These are phyloP conservation scores for Ecliptopera silaceata DNA, from an alignment of 2,888 invertebrate species.

Conservation along the genomic window DNA sequence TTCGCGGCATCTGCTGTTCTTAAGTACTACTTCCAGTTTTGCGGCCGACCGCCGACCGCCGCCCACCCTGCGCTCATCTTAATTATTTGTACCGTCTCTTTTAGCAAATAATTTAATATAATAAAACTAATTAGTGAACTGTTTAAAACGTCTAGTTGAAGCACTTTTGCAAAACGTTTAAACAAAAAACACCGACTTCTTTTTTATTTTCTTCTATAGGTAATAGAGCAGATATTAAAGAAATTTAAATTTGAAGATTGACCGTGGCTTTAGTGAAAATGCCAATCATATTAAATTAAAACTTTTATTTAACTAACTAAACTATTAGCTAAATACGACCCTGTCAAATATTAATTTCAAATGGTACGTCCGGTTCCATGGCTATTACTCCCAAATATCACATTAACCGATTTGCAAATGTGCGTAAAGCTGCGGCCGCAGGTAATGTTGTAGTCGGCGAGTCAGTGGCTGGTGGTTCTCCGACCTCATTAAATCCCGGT, in stretches of 20 bases:
- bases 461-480: slow-evolving; percentile 44
- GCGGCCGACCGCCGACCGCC: slow-evolving; percentile 46
- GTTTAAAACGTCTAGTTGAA: slow-evolving; percentile 1
- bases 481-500: slow-evolving; percentile 74
- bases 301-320: too few relatives aligned
- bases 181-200: background rate
- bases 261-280: too few relatives aligned
- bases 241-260: too few relatives aligned
- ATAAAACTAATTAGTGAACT: slow-evolving; percentile 18
- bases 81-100: slow-evolving; percentile 52
- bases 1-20: slow-evolving; percentile 62
- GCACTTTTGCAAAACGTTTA: background rate
- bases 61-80: slow-evolving; percentile 48
- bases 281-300: too few relatives aligned
- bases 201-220: too few relatives aligned
- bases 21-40: slow-evolving; percentile 59
- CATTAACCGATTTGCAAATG: slow-evolving; percentile 20
- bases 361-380: background rate
- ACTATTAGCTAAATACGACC: background rate
- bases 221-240: too few relatives aligned
- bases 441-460: slow-evolving; percentile 29
- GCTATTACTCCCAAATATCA: slow-evolving; percentile 16
- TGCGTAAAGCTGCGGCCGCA: slow-evolving; percentile 22
- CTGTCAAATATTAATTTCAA: background rate
- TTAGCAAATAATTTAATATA: slow-evolving; percentile 19